phyloP scores from a whole-genome alignment of 2,797 vertebrate species.

The Dallia pectoralis region DNA sequence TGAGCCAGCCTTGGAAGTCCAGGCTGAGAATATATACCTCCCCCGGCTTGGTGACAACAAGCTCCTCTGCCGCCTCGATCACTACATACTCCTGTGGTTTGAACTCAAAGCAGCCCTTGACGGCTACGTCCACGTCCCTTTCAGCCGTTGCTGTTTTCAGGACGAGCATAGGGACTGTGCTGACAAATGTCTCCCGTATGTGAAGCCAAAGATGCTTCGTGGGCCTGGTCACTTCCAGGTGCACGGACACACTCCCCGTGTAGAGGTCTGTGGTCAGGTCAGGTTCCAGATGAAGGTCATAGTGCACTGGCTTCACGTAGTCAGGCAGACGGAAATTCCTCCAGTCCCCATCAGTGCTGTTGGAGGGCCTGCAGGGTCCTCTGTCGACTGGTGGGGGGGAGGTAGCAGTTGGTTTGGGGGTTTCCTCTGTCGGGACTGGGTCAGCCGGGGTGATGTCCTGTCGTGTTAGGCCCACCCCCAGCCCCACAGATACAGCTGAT shows the following conservation, averaged over 20 bases:
- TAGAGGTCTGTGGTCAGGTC: slow-evolving; percentile 80
- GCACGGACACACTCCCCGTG: slow-evolving; percentile 77
- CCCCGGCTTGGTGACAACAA: slow-evolving; percentile 41
- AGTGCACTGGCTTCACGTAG: slow-evolving; percentile 82
- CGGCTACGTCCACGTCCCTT: slow-evolving; percentile 58
- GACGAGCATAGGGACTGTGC: slow-evolving; percentile 55
- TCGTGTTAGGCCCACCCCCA: slow-evolving; percentile 82
- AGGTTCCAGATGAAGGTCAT: slow-evolving; percentile 84
- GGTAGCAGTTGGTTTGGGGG: slow-evolving; percentile 19
- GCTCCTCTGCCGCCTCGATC: slow-evolving; percentile 69
- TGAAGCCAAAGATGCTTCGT: slow-evolving; percentile 88
- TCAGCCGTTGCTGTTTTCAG: slow-evolving; percentile 9
- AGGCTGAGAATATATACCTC: slow-evolving; percentile 79
- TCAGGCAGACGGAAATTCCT: slow-evolving; percentile 82
- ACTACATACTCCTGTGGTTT: slow-evolving; percentile 84
- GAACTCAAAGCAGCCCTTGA: slow-evolving; percentile 82
- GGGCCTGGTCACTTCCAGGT: slow-evolving; percentile 62
- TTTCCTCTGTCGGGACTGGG: slow-evolving; percentile 33
- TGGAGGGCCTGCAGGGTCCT: slow-evolving; percentile 72
- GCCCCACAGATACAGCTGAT: slow-evolving; percentile 85
- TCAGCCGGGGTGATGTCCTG: slow-evolving; percentile 41
- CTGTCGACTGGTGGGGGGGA: slow-evolving; percentile 43
- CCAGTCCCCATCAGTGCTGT: slow-evolving; percentile 79
- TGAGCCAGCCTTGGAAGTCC: slow-evolving; percentile 88
- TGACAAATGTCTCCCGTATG: slow-evolving; percentile 84